Evolutionary conservation across 2,888 invertebrate genomes (phyloP).

Genomic region (Glomeris marginata): DNA sequence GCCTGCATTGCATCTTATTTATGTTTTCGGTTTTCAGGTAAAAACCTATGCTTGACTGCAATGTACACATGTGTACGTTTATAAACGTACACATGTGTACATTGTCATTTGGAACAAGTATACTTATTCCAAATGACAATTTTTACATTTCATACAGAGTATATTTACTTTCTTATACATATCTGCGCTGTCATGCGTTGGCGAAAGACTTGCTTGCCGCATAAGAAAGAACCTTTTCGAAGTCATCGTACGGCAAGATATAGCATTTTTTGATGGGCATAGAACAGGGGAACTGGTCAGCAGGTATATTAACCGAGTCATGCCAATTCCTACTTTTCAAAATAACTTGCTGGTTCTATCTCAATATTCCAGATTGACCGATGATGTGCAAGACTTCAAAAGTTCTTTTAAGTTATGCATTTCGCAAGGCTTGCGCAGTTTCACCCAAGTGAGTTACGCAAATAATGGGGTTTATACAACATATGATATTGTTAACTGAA

Average conservation of each 20-base stretch:
- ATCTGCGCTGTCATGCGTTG: conserved; percentile 65
- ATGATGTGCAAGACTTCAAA: conserved; percentile 94
- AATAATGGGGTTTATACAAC: too few species aligned
- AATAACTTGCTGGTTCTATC: too few species aligned
- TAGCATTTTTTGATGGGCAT: conserved; percentile 78
- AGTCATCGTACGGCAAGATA: conserved; percentile 69
- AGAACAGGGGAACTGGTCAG: conserved; percentile 85
- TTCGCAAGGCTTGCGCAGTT: conserved; percentile 75
- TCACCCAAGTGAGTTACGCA: conserved; percentile 52
- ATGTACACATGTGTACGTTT: too few species aligned
- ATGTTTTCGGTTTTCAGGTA: conserved; percentile 60
- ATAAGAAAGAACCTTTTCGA: conserved; percentile 68
- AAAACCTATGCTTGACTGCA: too few species aligned
- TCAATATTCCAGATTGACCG: conserved; percentile 63
- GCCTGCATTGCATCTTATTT: conserved; percentile 50
- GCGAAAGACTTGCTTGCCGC: conserved; percentile 68
- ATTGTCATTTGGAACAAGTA: too few species aligned
- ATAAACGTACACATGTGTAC: too few species aligned
- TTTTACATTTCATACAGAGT: conserved; percentile 54
- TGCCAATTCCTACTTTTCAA: background rate
- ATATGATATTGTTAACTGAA: conserved; percentile 2
- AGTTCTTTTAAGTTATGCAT: conserved; percentile 87
- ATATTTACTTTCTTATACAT: conserved; percentile 81
- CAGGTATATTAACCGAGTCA: conserved; percentile 38
- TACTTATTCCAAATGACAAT: too few species aligned